These are phyloP conservation scores for Heliangelus exortis DNA, from an alignment of 2,797 vertebrate genomes.

Conservation along the genomic window DNA sequence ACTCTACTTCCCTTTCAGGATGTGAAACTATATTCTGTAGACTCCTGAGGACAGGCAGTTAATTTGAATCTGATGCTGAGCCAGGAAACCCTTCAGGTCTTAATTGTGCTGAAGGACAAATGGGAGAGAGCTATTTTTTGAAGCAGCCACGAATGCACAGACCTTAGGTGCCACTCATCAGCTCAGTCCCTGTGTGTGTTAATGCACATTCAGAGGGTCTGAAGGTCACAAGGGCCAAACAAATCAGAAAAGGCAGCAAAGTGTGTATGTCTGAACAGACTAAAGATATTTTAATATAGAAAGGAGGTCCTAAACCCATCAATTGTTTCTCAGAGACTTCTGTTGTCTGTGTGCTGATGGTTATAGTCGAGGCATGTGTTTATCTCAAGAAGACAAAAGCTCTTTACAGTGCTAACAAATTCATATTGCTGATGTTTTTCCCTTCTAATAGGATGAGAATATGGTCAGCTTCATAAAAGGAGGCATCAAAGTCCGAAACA, in stretches of 20 bases:
- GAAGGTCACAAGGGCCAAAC: background rate
- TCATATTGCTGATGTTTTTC: conserved; percentile 6
- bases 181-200: background rate
- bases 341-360: background rate
- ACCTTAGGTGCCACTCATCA: background rate
- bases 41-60: background rate
- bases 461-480: conserved; percentile 99
- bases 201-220: background rate
- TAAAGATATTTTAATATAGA: background rate
- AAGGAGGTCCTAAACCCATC: background rate
- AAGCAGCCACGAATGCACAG: background rate
- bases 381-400: background rate
- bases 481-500: conserved; percentile 97
- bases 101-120: background rate
- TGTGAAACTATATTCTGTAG: background rate
- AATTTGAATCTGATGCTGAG: background rate
- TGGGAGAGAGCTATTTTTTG: background rate
- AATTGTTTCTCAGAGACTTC: background rate
- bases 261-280: background rate
- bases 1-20: background rate
- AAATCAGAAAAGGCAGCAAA: background rate
- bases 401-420: background rate
- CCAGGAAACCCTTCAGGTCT: background rate
- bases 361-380: background rate
- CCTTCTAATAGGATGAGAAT: conserved; percentile 90